A percentile compares a stretch with the other conserved stretches of the same genome.
Conservation (phyloP, 2,113 vertebrate genomes). For the Datnioides undecimradiatus region DNA sequence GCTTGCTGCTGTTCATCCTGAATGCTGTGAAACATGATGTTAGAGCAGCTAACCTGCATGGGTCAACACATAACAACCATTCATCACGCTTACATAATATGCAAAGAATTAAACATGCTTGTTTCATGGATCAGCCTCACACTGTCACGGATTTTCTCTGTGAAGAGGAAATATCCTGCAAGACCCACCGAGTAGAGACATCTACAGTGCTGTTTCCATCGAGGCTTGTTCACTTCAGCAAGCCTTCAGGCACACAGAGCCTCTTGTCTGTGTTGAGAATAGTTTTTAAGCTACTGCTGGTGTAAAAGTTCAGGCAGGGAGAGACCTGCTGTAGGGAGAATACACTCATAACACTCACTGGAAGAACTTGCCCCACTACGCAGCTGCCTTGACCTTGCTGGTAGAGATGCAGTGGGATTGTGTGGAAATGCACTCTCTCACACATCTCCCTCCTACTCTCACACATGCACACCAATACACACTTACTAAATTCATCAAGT, state of each 20-base stretch:
- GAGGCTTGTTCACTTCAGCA: constrained; percentile 41
- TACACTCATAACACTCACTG: constrained; percentile 21
- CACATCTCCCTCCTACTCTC: too few species aligned
- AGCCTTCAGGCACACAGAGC: constrained; percentile 61
- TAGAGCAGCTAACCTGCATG: not conserved
- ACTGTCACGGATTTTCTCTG: not conserved
- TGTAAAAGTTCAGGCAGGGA: constrained; percentile 62
- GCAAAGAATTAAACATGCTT: not conserved
- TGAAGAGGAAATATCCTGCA: constrained; percentile 34
- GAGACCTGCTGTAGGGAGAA: constrained; percentile 60
- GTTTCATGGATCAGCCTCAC: not conserved
- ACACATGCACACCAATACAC: not conserved
- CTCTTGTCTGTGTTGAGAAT: constrained; percentile 65
- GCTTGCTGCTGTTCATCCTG: not conserved
- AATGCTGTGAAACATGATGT: not conserved
- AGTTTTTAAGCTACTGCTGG: constrained; percentile 58
- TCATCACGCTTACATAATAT: not conserved
- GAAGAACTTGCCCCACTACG: constrained; percentile 25
- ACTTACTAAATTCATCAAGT: not conserved
- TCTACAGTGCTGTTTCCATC: constrained; percentile 50
- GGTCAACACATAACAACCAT: not conserved
- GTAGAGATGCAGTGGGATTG: not conserved
- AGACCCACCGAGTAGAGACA: constrained; percentile 46
- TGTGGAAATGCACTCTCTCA: not conserved
- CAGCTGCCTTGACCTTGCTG: constrained; percentile 44